Evolutionary conservation across 2,797 vertebrate genomes (phyloP), one percentile per base, ranked within the genome.

Genomic region (Echeneis naucrates): DNA sequence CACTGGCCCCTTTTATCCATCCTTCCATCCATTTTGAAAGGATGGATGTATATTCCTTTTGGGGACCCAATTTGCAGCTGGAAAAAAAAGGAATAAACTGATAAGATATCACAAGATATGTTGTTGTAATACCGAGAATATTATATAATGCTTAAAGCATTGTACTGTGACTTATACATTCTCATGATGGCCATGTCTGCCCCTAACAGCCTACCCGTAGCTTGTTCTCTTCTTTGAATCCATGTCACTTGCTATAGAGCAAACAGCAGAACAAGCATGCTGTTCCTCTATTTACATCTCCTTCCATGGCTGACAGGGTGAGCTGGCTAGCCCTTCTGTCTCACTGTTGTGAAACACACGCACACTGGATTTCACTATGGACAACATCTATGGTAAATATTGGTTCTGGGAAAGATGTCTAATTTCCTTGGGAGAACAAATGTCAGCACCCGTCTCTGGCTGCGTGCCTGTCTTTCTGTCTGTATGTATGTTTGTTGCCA

Each of bases 251-350:
- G 73, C 58, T 30, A 63, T 63, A 78, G 51, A 81, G 79, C 75
- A 89, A 88, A 88, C 75, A 87, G 62, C 30, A 70, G 53, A 89
- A 87, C 82, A 81, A 77, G 84, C 83, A 77, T 8, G 37, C 76
- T 84, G 60, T 87, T 85, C 78, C 71, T 89, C 88, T 78, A 87
- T 87, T 82, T 86, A 85, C 83, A 78, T 61, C 82, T 81, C 67
- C 80, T 81, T 82, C 78, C 10, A 11, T 12, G 13, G 45, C 75
- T 72, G 80, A 79, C 50, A 45, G 64, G 30, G 30, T 30, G 30
- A 76, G 63, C 24, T 4, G 70, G 62, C 56, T 14, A 53, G 77
- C 74, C 78, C 58, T 81, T 71, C 68, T 59, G 23, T 48, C 45
- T 24, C 81, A n/a, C 51, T 56, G 70, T 71, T 73, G 58, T 75